A percentile compares a stretch with the other conserved stretches of the same genome.
phyloP scores from a whole-genome alignment of 2,888 invertebrate species.

The Callinectes sapidus region DNA sequence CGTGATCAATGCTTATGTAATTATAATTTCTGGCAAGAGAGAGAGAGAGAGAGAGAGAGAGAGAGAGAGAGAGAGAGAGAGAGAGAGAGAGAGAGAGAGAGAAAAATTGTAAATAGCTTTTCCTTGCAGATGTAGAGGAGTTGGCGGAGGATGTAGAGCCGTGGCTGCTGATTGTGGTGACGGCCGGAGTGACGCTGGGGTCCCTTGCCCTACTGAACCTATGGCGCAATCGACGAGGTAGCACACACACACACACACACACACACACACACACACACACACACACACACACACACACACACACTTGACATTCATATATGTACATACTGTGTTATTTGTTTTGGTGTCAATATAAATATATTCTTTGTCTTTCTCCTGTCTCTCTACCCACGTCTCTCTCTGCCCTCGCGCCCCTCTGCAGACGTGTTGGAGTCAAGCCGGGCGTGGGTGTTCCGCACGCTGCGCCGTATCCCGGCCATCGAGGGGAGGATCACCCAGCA shows the following conservation, averaged over 20 bases:
- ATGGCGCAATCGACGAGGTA: conserved; percentile 43
- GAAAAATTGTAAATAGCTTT: background rate
- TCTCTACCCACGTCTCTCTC: background rate
- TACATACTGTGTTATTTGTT: background rate
- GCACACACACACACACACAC: conserved; percentile 12
- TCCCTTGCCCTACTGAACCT: conserved; percentile 39
- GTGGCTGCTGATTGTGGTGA: conserved; percentile 56
- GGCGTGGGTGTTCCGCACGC: conserved; percentile 82
- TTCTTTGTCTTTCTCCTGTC: background rate
- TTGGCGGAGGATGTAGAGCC: conserved; percentile 4
- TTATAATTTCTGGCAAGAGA: background rate
- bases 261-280: background rate
- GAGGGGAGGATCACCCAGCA: conserved; percentile 82
- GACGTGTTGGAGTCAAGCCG: conserved; percentile 46
- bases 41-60: background rate
- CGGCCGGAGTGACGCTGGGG: conserved; percentile 41
- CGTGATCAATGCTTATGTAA: no score
- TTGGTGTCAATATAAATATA: background rate
- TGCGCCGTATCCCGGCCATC: conserved; percentile 85
- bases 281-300: background rate
- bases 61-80: background rate
- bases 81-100: background rate
- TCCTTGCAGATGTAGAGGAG: conserved; percentile 7
- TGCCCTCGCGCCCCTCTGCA: conserved; percentile 1
- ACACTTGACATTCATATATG: background rate